Evolutionary conservation across 2,797 vertebrate genomes (phyloP), one percentile per base, ranked within the genome.

Genomic region (Leptatherina wallacei): DNA sequence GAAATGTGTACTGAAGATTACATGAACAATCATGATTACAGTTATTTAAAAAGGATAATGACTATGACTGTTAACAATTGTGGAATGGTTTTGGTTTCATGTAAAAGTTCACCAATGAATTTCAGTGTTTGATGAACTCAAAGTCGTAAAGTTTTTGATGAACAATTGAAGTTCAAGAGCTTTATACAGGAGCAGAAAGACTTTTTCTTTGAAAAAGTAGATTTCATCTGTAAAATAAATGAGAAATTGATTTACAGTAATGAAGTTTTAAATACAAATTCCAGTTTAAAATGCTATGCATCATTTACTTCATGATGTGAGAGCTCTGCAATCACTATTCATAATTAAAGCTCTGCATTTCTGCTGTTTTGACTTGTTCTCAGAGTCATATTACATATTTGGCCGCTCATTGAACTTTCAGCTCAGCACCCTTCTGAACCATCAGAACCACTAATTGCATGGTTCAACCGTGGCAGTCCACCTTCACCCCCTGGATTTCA

Each of bases 381-480:
- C 65, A n/a, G 40, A 73, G 18, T 55, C 6, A 0, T 59, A 22
- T 29, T 55, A 42, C 65, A 7, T 38, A 30, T 80, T 82, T 76
- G 71, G 11, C 75, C 55, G 3, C 68, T 71, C 54, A 64, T 49
- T 82, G 77, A 90, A 85, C 84, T 77, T 77, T 70, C 62, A 40
- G 62, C 73, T 82, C 54, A 40, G 27, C 71, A 82, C 58, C 68
- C 16, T 38, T 85, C 73, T 83, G 76, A 85, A 88, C 85, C 80
- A 83, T 85, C 60, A 78, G 69, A 85, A 54, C 60, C 81, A 83
- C 86, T 88, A 90, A 94, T 90, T 91, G 83, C 77, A 70, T 18
- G 44, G 77, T 83, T 76, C 75, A 73, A 42, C 71, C 71, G 22
- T 58, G 6, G 9, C 24, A 64, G 77, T 73, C 42, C 59, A 63